Evolutionary conservation across 2,797 vertebrate genomes (phyloP).

Genomic region (Acestrorhynchus altus): DNA sequence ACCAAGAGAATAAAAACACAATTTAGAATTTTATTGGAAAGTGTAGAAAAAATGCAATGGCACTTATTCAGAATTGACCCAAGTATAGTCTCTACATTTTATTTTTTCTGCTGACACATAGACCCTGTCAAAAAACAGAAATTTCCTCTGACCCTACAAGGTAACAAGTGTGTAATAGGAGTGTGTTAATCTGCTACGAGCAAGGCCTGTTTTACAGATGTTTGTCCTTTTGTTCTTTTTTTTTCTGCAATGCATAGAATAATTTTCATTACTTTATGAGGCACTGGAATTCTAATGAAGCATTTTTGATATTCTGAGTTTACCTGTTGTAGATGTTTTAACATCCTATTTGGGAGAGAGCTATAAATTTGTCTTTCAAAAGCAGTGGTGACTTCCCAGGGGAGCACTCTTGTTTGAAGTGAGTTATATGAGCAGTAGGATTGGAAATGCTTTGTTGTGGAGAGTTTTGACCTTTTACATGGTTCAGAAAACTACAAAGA

Average conservation of each 20-base stretch:
- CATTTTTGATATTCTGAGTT: not conserved
- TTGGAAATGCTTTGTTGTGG: not conserved
- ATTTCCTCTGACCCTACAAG: not conserved
- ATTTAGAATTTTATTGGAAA: too few relatives aligned
- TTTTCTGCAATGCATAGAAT: not conserved
- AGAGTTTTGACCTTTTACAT: not conserved
- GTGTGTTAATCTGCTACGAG: not conserved
- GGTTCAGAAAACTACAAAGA: not conserved
- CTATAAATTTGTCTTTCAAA: not conserved
- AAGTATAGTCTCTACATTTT: too few relatives aligned
- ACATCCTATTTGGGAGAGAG: not conserved
- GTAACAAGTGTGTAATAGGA: not conserved
- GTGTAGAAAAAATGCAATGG: too few relatives aligned
- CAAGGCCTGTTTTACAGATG: not conserved
- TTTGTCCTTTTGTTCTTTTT: not conserved
- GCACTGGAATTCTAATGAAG: not conserved
- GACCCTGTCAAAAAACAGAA: too few relatives aligned
- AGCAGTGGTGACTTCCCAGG: not conserved
- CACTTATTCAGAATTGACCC: too few relatives aligned
- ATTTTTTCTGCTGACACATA: too few relatives aligned
- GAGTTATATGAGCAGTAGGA: slow-evolving; percentile 3
- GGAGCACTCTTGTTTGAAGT: not conserved
- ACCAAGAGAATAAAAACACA: too few relatives aligned
- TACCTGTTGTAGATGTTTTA: not conserved
- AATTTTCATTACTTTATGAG: not conserved